Conservation (phyloP, 2,888 invertebrate genomes). For the Eristalinus aeneus region DNA sequence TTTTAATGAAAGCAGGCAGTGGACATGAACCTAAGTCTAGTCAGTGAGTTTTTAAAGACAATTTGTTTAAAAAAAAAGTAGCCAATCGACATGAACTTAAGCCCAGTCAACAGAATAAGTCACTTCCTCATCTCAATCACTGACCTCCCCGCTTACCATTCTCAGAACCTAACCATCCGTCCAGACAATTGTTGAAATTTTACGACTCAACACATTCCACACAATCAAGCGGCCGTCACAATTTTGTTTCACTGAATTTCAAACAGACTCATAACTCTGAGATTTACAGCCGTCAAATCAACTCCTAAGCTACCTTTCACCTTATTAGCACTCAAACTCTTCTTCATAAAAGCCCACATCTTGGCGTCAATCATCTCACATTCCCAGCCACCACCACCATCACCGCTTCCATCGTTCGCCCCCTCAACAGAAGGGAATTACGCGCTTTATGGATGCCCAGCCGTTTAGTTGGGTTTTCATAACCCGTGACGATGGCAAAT, state of each 20-base stretch:
- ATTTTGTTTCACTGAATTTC: background rate
- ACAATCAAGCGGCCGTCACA: background rate
- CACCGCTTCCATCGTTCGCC: background rate
- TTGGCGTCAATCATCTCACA: background rate
- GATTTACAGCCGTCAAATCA: background rate
- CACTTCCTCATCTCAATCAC: too few relatives aligned
- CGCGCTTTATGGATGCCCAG: constrained; percentile 26
- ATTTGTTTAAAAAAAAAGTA: too few relatives aligned
- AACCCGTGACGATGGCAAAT: constrained; percentile 22
- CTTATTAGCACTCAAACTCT: constrained; percentile 22
- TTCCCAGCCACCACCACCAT: too few relatives aligned
- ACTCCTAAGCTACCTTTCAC: constrained; percentile 26
- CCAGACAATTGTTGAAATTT: background rate
- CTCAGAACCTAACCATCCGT: background rate
- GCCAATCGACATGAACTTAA: too few relatives aligned
- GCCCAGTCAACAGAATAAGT: too few relatives aligned
- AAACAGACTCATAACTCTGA: background rate
- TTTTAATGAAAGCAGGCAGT: too few relatives aligned
- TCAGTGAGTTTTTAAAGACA: too few relatives aligned
- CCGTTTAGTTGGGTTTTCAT: constrained; percentile 32
- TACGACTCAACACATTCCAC: background rate
- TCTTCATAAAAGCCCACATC: background rate
- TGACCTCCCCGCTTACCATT: too few relatives aligned
- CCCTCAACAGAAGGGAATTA: background rate
- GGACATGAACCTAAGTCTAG: too few relatives aligned